Base-by-base conservation (phyloP, 1,140 invertebrate genomes). In the Drosophila kikkawai region DNA sequence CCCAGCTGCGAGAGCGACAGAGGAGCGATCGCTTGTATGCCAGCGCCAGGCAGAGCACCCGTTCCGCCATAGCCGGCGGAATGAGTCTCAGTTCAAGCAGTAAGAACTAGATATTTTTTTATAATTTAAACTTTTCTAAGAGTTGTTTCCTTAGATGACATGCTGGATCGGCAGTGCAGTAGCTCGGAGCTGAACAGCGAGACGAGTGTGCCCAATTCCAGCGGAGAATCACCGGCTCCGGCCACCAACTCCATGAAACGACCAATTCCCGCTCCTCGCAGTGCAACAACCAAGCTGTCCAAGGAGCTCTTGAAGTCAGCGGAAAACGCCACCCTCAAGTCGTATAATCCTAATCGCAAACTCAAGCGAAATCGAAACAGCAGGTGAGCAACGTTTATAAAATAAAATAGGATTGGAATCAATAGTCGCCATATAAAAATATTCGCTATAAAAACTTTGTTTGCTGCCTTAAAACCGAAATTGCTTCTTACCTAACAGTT, bases 331-430 rank as follows among this genome's bases (percentile, higher is more conserved):
- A 87, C 91, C 32, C 71, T 93, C 15, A 93, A 93, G 53, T 93
- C 92, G 7, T 93, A 93, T 34, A 93, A 93, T 90, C 92, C 92
- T 29, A 93, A 93, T 77, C 71, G 92, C 8, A 93, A 93, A 55
- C 81, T 93, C 0, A 92, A 92, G 57, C 82, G 92, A 0, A 93
- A 92, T 81, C 75, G 92, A 1, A 92, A 93, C 29, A 88, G 86
- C 56, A 90, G 81, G 90, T 92, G 44, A 76, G 84, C 75, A 42
- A 19, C 11, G 15, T 36, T n/a, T 11, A 7, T 17, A 55, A 19
- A 9, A n/a, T 45, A n/a, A 53, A 75, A 37, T 19, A 5, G 17
- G 2, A 53, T 47, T 7, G 15, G 22, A 26, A 69, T 34, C 50
- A 15, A 45, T 71, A 45, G 8, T 39, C 9, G 9, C n/a, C n/a